Base-by-base conservation (phyloP, 2,888 invertebrate species). In the Troides aeacus region DNA sequence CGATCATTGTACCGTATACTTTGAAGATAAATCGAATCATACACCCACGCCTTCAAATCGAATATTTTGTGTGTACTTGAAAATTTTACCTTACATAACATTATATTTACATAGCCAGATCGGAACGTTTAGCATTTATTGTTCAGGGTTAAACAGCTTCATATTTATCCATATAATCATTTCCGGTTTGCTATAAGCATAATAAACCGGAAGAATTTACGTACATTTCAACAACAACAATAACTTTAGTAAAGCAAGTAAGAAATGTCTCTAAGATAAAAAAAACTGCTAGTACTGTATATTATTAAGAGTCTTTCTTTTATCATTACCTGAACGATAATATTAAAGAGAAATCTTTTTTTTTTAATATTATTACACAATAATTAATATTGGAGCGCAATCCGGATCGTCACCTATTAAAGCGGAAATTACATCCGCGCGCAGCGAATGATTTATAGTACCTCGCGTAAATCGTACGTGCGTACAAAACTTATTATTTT, bases 11-110 rank as follows among this genome's bases (percentile, higher is more conserved):
- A 24, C 23, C 53, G 17, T 59, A 63, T 59, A 64, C 53, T 64
- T 62, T 59, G 69, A 69, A 56, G 57, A 61, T 61, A 65, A 69
- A 69, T 69, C 24, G 42, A 60, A 64, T 64, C 64, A 64, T 60
- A 64, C 56, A 64, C 68, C 58, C 58, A 46, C 46, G 23, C 23
- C 46, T 50, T 50, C 23, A 24, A 62, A 50, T 42, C 30, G 21
- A 57, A 36, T n/a, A 39, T 39, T 57, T n/a, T 21, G 21, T 57
- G 21, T 57, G 21, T 57, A 57, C 50, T 50, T 17, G 18, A 50
- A 15, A 17, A 18, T 50, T 50, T 50, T 50, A 15, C 2, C 18
- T 1, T 4, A 15, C 50, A 50, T 50, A 50, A 50, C 12, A 12
- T 50, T 15, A 17, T 17, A 17, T 15, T 2, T 15, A 15, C 17